Evolutionary conservation across 2,888 invertebrate genomes (phyloP), one percentile per base, ranked within the genome.

Genomic region (Phalera bucephala): DNA sequence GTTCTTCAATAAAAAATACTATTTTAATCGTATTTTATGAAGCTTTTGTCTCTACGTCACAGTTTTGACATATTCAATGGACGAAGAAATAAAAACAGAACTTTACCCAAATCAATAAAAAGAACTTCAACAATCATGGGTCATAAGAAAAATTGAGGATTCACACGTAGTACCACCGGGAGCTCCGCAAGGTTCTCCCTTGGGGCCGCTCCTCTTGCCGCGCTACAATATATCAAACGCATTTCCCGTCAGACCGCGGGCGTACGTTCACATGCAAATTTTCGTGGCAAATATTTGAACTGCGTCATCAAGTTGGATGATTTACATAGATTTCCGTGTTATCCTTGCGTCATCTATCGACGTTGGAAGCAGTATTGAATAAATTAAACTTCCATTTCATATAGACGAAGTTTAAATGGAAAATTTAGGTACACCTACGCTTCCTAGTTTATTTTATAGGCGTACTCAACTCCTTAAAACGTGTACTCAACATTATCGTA

Each of bases 241-340:
- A 12, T 22, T 35, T 29, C 19, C 17, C 13, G 17, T n/a, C 20
- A n/a, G 12, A 9, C 7, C 8, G 11, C 25, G 23, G 11, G 22
- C 23, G 10, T 23, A 23, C 29, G 21, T 26, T 36, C 27, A 17
- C 22, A 17, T 33, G 20, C 43, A 44, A 53, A 51, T 41, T 31
- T 34, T 42, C 22, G 25, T 34, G 34, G 14, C 53, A 47, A 58
- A 61, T 48, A 57, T 55, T 48, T 52, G 55, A 52, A 41, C 55
- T 49, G 45, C 35, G 39, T 34, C 31, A 33, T 41, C 30, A 52
- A 51, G 38, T 42, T 40, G 36, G 36, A 33, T 42, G 45, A 53
- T 62, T 57, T 62, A 53, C 66, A 62, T 62, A 58, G 33, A 49
- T 50, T 53, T 40, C 47, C 41, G 47, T 50, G 53, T 47, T 42